Evolutionary conservation across 37 sponge, comb jelly and placozoan genomes (phyloP), one percentile per base, ranked within the genome.

Genomic region (Ianthella basta): DNA sequence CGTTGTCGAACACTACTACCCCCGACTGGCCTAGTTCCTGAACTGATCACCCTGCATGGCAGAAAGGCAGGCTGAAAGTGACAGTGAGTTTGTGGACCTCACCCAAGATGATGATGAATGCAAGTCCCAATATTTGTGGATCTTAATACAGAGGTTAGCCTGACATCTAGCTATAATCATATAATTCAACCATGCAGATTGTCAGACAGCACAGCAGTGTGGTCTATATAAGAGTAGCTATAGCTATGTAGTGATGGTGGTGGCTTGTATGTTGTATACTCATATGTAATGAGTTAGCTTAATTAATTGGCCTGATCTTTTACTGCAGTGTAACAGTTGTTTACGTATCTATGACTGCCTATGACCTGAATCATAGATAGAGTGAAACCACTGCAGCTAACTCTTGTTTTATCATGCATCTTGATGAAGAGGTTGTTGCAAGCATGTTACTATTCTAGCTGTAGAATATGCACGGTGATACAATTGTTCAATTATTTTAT

Each of bases 21-120:
- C n/a, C n/a, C n/a, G n/a, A n/a, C n/a, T n/a, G n/a, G n/a, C n/a
- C n/a, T n/a, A n/a, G n/a, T n/a, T n/a, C n/a, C n/a, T n/a, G n/a
- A n/a, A n/a, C n/a, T n/a, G n/a, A n/a, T n/a, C n/a, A n/a, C n/a
- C n/a, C n/a, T n/a, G n/a, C 59, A 57, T 57, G 59, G 59, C 59
- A 57, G 59, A 57, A 57, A 57, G 59, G 59, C 59, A 57, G 59
- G 59, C 15, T 57, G 59, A n/a, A n/a, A n/a, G n/a, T n/a, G n/a
- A n/a, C n/a, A n/a, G 15, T 57, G 15, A 15, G 18, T 57, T 57
- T 57, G 59, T 57, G 59, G 59, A 57, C 18, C 59, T 57, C 18
- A 57, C 59, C 59, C 59, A 57, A 57, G 59, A 57, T 20, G 59
- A 57, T 20, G 18, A 57, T 18, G 59, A 57, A 20, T 15, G 18